Conservation (phyloP, 1,140 invertebrate species). For the Pygmarrhopalites habei region DNA sequence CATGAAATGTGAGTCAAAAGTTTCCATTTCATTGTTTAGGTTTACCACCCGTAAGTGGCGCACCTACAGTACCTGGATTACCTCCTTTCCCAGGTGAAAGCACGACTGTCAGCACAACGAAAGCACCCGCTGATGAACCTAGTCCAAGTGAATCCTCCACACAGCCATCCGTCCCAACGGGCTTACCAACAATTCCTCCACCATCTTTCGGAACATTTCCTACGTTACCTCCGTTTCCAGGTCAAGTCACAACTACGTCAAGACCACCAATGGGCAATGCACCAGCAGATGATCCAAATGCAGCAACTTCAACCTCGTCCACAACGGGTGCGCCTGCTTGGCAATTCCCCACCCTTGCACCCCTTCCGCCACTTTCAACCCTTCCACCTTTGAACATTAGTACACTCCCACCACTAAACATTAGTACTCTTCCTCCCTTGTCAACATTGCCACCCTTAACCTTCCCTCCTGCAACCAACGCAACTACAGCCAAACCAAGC, state of each 20-base stretch:
- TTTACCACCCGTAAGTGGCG: neutral
- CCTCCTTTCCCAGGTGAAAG: constrained; percentile 1
- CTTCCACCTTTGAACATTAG: constrained; percentile 10
- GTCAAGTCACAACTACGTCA: neutral
- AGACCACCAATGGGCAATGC: neutral
- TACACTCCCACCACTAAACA: constrained; percentile 17
- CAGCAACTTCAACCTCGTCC: neutral
- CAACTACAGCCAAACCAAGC: neutral
- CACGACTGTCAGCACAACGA: neutral
- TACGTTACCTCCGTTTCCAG: neutral
- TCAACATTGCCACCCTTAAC: constrained; percentile 6
- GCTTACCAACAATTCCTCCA: constrained; percentile 11
- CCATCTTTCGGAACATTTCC: neutral
- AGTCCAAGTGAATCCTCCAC: neutral
- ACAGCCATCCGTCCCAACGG: neutral
- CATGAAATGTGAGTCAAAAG: too few species aligned
- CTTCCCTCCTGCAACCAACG: neutral
- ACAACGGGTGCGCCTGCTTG: neutral
- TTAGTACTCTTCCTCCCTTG: constrained; percentile 5
- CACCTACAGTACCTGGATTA: constrained; percentile 4
- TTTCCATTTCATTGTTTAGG: too few species aligned
- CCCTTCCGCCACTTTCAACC: neutral
- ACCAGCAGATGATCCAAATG: constrained; percentile 1
- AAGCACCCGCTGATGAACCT: neutral
- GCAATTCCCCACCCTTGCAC: too few species aligned